A percentile compares a stretch with the other conserved stretches of the same genome.
These are phyloP conservation scores for Trimorus sp. DNA, from an alignment of 2,888 invertebrate species.

Conservation along the genomic window DNA sequence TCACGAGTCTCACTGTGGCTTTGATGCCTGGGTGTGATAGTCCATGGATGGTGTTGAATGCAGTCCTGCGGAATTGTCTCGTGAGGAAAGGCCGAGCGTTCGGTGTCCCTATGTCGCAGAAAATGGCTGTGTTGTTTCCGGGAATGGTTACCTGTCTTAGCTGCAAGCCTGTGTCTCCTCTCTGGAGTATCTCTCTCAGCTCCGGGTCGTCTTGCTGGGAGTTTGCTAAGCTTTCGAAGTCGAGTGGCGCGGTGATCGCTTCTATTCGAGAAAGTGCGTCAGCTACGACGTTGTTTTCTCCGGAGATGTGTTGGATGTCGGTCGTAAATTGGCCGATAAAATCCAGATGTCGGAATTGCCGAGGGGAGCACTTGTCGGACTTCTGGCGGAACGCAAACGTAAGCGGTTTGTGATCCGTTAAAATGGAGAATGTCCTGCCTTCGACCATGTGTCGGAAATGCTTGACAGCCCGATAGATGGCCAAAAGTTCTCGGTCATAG, in stretches of 20 bases:
- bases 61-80: neutral
- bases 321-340: neutral
- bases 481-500: slow-evolving; percentile 50
- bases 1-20: neutral
- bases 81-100: slow-evolving; percentile 38
- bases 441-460: slow-evolving; percentile 31
- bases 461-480: slow-evolving; percentile 25
- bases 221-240: neutral
- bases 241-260: neutral
- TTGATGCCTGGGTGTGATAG: slow-evolving; percentile 67
- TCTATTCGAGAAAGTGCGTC: slow-evolving; percentile 9
- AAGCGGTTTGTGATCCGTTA: neutral
- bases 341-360: neutral
- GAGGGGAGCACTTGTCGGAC: slow-evolving; percentile 41
- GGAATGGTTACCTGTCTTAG: neutral
- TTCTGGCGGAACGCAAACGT: slow-evolving; percentile 41
- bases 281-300: slow-evolving; percentile 3
- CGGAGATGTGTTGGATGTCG: neutral
- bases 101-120: neutral
- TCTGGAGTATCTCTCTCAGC: slow-evolving; percentile 24
- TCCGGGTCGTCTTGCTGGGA: neutral
- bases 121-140: neutral
- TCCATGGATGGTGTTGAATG: slow-evolving; percentile 68
- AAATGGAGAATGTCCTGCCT: neutral
- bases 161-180: neutral